These are phyloP conservation scores for Tiliacea aurago DNA, from an alignment of 2,888 invertebrate species.

Conservation along the genomic window DNA sequence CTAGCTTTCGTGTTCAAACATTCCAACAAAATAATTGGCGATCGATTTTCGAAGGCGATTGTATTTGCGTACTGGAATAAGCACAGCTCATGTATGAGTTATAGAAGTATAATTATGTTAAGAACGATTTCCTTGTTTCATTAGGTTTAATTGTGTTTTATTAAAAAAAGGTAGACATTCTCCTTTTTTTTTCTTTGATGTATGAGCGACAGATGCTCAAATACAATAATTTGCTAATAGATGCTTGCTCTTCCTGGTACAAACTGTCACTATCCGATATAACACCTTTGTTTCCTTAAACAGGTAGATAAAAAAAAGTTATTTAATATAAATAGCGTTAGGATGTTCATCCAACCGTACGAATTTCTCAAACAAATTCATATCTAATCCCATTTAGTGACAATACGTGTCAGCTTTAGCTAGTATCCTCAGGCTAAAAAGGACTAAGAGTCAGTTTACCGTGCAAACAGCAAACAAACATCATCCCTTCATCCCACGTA, in stretches of 20 bases:
- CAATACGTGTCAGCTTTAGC: conserved; percentile 53
- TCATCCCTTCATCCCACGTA: too few species aligned
- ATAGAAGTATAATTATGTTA: not conserved
- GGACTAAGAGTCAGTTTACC: conserved; percentile 55
- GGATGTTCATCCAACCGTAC: conserved; percentile 42
- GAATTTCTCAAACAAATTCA: conserved; percentile 29
- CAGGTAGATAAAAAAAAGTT: conserved; percentile 12
- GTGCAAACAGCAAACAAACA: conserved; percentile 64
- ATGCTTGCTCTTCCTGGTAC: conserved; percentile 9
- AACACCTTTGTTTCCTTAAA: conserved; percentile 32
- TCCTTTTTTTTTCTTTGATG: not conserved
- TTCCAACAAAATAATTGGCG: conserved; percentile 28
- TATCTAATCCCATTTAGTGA: conserved; percentile 58
- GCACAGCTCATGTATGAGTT: not conserved
- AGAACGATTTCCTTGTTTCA: not conserved
- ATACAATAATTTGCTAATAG: conserved; percentile 11
- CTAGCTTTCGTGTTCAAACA: conserved; percentile 10
- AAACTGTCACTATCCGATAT: conserved; percentile 33
- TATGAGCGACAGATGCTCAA: not conserved
- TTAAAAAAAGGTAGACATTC: not conserved
- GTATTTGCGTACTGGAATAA: not conserved
- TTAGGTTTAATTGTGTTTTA: not conserved
- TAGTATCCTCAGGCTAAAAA: conserved; percentile 37
- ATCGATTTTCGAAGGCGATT: not conserved
- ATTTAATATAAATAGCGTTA: conserved; percentile 44